A percentile compares a stretch with the other conserved stretches of the same genome.
Evolutionary conservation across 2,888 invertebrate species (phyloP).

Genomic region (Athalia rosae): DNA sequence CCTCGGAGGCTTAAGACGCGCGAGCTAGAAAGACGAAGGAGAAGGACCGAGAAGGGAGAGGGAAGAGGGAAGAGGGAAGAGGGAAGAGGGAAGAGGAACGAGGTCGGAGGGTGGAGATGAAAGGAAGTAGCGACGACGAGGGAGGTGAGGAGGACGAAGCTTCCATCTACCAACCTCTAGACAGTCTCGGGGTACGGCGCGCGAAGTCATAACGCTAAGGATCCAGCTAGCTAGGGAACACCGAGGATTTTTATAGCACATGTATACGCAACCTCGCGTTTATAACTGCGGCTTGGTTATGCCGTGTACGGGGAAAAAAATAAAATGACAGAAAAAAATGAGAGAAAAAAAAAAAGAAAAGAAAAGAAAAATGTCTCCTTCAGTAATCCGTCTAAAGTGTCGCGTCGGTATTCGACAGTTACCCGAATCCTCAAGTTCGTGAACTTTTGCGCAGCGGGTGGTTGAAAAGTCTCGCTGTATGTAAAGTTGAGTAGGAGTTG

Average conservation of each 20-base stretch:
- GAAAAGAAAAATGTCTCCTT: constrained; percentile 21
- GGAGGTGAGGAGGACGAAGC: not conserved
- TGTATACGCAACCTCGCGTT: constrained; percentile 3
- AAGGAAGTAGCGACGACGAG: not conserved
- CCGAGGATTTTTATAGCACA: constrained; percentile 34
- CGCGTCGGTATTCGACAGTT: constrained; percentile 18
- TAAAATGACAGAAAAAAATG: no score
- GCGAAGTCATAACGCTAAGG: constrained; percentile 41
- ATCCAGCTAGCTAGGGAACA: constrained; percentile 10
- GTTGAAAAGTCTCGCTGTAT: no score
- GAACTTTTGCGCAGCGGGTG: not conserved
- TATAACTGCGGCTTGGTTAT: no score
- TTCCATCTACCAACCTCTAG: constrained; percentile 31
- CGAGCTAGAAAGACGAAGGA: constrained; percentile 31
- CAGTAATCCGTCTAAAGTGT: constrained; percentile 30
- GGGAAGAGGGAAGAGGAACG: not conserved
- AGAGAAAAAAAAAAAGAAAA: no score
- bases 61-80: not conserved
- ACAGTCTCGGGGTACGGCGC: constrained; percentile 24
- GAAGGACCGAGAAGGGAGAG: constrained; percentile 20
- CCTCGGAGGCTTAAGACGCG: constrained; percentile 40
- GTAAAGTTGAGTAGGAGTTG: no score
- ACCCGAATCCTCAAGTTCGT: not conserved
- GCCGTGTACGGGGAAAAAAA: no score
- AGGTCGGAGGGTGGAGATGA: constrained; percentile 1